Evolutionary conservation across 2,797 vertebrate species (phyloP).

Genomic region (Pyrocephalus nanus): DNA sequence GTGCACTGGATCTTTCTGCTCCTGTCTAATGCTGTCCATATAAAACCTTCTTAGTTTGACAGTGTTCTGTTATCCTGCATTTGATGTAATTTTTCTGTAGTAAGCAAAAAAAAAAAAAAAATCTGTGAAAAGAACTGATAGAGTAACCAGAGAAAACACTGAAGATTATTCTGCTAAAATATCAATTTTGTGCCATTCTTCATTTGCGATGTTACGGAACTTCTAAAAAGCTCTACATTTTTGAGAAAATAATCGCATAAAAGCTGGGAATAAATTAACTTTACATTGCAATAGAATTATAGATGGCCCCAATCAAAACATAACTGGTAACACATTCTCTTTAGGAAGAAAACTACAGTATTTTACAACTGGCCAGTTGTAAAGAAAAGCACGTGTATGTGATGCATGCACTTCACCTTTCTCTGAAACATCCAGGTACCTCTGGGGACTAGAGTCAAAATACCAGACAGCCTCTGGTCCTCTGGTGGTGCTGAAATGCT

Average conservation of each 20-base stretch:
- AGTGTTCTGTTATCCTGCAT: constrained; percentile 76
- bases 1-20: constrained; percentile 78
- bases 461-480: neutral
- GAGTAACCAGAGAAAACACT: constrained; percentile 17
- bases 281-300: neutral
- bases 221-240: neutral
- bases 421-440: neutral
- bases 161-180: neutral
- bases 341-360: neutral
- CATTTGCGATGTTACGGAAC: neutral
- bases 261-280: neutral
- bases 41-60: constrained; percentile 72
- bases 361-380: neutral
- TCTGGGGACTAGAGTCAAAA: neutral
- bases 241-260: neutral
- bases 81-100: constrained; percentile 80
- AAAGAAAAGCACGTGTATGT: neutral
- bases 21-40: constrained; percentile 79
- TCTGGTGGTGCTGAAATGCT: neutral
- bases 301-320: neutral
- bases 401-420: fast-evolving
- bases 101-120: constrained; percentile 57
- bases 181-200: neutral
- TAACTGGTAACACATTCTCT: neutral
- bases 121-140: constrained; percentile 25